Evolutionary conservation across 2,113 vertebrate genomes (phyloP), one percentile per base, ranked within the genome.

Genomic region (Chrysochloris asiatica): DNA sequence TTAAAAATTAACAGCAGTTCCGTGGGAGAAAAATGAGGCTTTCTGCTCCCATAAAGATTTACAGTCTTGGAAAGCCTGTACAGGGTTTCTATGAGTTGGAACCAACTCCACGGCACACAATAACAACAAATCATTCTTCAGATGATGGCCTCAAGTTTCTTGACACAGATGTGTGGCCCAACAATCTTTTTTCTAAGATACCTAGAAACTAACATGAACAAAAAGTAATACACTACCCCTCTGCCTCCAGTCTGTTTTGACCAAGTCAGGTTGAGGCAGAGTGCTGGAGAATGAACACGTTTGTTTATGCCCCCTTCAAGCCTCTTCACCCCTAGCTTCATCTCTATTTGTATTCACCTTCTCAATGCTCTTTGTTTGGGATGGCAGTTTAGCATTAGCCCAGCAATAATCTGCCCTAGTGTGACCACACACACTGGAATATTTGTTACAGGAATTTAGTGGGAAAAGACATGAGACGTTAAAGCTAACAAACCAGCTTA

Each of bases 401-500:
- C 76, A 90, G 56, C 43, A 69, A 33, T 28, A 61, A 65, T 72
- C 56, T 85, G 26, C 73, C 52, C 83, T 43, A 75, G 6, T 71
- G 41, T 33, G 69, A 38, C 82, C 65, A 47, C 38, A 69, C 0
- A 36, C 63, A 61, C 28, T 45, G 43, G 59, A 63, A 48, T 63
- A 5, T 77, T 95, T 67, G 77, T 48, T 47, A 33, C 26, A 73
- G 43, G 86, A 91, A 76, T 63, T 92, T 45, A 36, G 5, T 65
- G 26, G 36, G 13, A 73, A 89, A 71, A 80, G 63, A n/a, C 36
- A 4, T 48, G 86, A 63, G 89, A 65, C 67, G 52, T 61, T 91
- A 81, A 93, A 72, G 90, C 48, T 90, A 85, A 87, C 86, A 75
- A 78, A 69, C 67, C 67, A 69, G 67, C 83, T 33, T 73, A 89